A percentile compares a stretch with the other conserved stretches of the same genome.
Conservation (phyloP, 2,113 vertebrate species). For the Alces alces region DNA sequence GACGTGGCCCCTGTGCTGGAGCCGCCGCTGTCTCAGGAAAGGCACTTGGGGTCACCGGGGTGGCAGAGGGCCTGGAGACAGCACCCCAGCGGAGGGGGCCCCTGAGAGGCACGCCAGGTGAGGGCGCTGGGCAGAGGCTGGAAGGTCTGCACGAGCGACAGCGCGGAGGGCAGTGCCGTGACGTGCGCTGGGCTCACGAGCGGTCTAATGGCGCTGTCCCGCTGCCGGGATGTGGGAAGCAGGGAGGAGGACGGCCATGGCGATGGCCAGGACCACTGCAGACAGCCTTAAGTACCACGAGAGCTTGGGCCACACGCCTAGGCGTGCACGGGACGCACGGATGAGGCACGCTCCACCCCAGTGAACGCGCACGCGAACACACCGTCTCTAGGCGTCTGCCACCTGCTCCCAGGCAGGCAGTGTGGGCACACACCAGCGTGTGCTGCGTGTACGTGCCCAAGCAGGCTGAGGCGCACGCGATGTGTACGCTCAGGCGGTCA, state of each 20-base stretch:
- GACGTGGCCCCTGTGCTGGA: not conserved
- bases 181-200: not conserved
- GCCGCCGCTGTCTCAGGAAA: not conserved
- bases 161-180: not conserved
- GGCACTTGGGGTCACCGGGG: not conserved
- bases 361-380: rapidly evolving
- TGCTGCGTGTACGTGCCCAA: too few species aligned
- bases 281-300: not conserved
- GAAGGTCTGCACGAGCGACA: not conserved
- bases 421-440: not conserved
- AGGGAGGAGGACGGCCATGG: not conserved
- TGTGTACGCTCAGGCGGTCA: not conserved
- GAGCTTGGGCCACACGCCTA: not conserved
- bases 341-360: not conserved
- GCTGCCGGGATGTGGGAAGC: not conserved
- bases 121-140: not conserved
- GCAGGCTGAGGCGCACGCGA: not conserved
- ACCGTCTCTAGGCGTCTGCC: not conserved
- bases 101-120: not conserved
- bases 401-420: not conserved
- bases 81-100: not conserved
- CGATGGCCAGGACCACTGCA: not conserved
- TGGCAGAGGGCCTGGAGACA: not conserved
- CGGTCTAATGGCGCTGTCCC: not conserved
- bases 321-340: rapidly evolving